Evolutionary conservation across 2,888 invertebrate genomes (phyloP), one percentile per base, ranked within the genome.

Genomic region (Calliphora vomitoria): DNA sequence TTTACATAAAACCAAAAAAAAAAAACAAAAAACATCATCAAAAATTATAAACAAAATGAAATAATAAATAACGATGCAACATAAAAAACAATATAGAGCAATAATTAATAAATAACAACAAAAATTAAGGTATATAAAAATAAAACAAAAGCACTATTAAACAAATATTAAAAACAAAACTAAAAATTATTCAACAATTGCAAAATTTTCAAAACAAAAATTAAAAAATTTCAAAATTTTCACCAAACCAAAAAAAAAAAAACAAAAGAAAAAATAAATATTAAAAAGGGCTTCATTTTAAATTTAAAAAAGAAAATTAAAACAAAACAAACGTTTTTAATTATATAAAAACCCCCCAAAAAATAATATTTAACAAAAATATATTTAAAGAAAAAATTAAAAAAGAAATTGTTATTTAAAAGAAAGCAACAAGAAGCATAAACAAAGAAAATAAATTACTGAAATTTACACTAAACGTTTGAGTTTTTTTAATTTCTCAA

Each of bases 211-310:
- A 55, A 53, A 55, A 50, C 20, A 18, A 81, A 78, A 72, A 72
- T 18, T 44, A 62, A 58, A 79, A 72, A 82, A 76, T 68, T 81
- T 78, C 81, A 69, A 79, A 82, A 82, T 76, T 79, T 60, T 83
- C 80, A 83, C 55, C 38, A 38, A 11, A 15, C 50, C 68, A 74
- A 4, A 4, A n/a, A 50, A 50, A 50, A n/a, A 50, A 50, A 64
- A n/a, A 41, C 3, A 38, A 53, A 25, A 80, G 8, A 64, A 62
- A 53, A 53, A 72, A 72, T 68, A 53, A 72, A 72, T 68, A 79
- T 79, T 79, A 31, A 81, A 81, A 83, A 87, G 74, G 87, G 87
- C 87, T 87, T 87, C 81, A 87, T 85, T 85, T 85, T 72, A 41
- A 72, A 72, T 71, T 75, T 83, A 74, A 83, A 66, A 6, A 60